Evolutionary conservation across 2,888 invertebrate species (phyloP).

Genomic region (Globia sparganii): DNA sequence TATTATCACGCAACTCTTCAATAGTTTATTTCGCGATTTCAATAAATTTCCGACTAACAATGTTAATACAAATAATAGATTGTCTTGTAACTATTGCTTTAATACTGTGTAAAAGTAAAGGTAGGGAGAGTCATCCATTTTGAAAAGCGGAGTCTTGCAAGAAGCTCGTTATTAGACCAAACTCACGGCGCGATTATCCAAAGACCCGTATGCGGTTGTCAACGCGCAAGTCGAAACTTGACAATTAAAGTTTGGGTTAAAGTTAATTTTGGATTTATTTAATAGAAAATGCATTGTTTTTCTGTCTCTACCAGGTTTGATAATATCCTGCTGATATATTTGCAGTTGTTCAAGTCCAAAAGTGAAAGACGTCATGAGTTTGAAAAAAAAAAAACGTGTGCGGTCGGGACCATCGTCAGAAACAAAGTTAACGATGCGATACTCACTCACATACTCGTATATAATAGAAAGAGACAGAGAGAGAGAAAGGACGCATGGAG

Average conservation of each 20-base stretch:
- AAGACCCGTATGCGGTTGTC: not conserved
- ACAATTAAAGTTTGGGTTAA: not conserved
- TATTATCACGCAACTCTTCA: conserved; percentile 49
- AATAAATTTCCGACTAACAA: not conserved
- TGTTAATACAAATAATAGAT: not conserved
- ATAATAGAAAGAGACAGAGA: not conserved
- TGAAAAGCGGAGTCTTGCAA: conserved; percentile 23
- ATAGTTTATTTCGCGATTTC: conserved; percentile 23
- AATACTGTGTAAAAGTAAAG: conserved; percentile 17
- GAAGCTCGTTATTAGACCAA: conserved; percentile 19
- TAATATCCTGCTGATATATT: not conserved
- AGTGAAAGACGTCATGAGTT: not conserved
- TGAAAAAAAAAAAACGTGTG: not conserved
- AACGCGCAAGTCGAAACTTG: not conserved
- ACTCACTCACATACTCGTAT: not conserved
- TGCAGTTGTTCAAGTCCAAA: not conserved
- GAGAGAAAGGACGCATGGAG: not conserved
- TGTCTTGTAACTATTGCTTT: conserved; percentile 30
- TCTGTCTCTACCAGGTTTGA: no score
- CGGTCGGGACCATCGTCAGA: no score
- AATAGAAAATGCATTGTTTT: not conserved
- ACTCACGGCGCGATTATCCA: conserved; percentile 3
- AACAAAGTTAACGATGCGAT: no score
- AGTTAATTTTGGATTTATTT: not conserved
- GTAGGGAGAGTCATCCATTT: conserved; percentile 12